These are phyloP conservation scores for Neuroterus valhalla DNA, from an alignment of 1,140 invertebrate genomes.

Conservation along the genomic window DNA sequence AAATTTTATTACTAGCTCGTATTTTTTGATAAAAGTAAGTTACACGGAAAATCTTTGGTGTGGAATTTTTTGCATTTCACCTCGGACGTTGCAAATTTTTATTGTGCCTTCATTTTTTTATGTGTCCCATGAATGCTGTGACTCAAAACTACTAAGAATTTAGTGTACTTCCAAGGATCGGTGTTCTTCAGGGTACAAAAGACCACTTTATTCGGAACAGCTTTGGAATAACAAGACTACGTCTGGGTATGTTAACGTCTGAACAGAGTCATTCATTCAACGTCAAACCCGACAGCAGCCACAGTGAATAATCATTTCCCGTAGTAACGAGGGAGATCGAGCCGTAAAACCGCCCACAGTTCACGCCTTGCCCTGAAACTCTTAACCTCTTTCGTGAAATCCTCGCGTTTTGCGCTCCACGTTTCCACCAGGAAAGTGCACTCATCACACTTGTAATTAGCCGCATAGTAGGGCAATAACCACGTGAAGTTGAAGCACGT, in stretches of 20 bases:
- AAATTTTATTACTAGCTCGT: no score
- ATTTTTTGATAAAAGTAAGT: no score
- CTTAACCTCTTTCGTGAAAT: slow-evolving; percentile 31
- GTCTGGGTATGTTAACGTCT: slow-evolving; percentile 37
- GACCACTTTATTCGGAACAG: background rate
- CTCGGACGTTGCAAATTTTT: no score
- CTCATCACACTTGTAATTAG: slow-evolving; percentile 12
- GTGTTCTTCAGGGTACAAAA: no score
- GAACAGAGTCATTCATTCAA: slow-evolving; percentile 64
- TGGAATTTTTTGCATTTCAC: no score
- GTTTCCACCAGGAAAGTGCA: background rate
- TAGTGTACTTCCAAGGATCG: no score
- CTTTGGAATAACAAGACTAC: slow-evolving; percentile 42
- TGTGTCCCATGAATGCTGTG: no score
- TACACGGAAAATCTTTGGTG: no score
- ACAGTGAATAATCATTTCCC: slow-evolving; percentile 69
- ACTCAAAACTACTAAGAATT: no score
- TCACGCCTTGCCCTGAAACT: slow-evolving; percentile 50
- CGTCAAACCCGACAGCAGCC: slow-evolving; percentile 54
- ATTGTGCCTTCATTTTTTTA: no score
- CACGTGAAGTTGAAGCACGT: background rate
- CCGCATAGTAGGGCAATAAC: slow-evolving; percentile 11
- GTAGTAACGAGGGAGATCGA: slow-evolving; percentile 63
- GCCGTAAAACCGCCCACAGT: slow-evolving; percentile 57
- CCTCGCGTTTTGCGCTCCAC: slow-evolving; percentile 1